A percentile compares a stretch with the other conserved stretches of the same genome.
These are phyloP conservation scores for Portunus trituberculatus DNA, from an alignment of 1,140 invertebrate genomes.

Conservation along the genomic window DNA sequence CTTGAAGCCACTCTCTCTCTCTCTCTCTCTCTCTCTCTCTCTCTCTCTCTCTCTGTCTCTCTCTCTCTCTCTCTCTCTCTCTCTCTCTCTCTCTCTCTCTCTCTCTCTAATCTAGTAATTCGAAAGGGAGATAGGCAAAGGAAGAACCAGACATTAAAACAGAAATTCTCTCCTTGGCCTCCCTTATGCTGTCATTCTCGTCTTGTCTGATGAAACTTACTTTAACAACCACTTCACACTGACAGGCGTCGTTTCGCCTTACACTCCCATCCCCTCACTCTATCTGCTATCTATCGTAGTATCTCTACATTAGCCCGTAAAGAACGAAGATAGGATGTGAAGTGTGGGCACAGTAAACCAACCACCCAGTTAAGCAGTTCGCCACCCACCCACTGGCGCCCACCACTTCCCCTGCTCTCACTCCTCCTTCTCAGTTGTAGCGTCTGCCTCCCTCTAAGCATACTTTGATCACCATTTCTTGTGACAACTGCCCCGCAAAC, in stretches of 20 bases:
- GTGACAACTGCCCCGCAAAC: slow-evolving; percentile 1
- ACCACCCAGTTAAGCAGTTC: not conserved
- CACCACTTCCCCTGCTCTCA: not conserved
- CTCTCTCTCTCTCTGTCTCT: not conserved
- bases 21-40: not conserved
- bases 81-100: slow-evolving; percentile 14
- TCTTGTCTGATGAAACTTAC: not conserved
- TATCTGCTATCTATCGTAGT: no score
- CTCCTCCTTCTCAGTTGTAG: not conserved
- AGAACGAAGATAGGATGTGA: no score
- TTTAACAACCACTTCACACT: not conserved
- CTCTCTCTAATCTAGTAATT: not conserved
- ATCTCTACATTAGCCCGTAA: no score
- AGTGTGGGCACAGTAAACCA: not conserved
- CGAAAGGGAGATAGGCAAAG: not conserved
- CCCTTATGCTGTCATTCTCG: not conserved
- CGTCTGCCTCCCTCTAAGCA: not conserved
- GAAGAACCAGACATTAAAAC: not conserved
- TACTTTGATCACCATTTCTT: not conserved
- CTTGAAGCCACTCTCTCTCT: not conserved
- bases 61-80: slow-evolving; percentile 18
- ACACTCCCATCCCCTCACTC: no score
- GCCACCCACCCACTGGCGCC: not conserved
- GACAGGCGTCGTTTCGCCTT: not conserved
- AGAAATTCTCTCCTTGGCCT: not conserved